phyloP scores from a whole-genome alignment of 37 sponge, comb jelly and placozoan species.

The Axinella damicornis region DNA sequence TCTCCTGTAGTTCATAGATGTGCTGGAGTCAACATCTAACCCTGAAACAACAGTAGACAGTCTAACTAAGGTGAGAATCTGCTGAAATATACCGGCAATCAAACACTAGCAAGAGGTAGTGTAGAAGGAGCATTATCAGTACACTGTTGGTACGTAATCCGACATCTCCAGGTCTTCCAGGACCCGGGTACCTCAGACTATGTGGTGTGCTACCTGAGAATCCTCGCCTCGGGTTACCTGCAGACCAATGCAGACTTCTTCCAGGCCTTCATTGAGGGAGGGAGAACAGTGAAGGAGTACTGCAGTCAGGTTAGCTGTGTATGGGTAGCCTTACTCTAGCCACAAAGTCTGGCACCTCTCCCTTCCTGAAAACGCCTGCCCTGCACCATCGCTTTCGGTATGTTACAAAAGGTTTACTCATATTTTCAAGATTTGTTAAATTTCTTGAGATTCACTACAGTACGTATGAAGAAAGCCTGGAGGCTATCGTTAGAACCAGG shows the following conservation, averaged over 20 bases:
- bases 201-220: slow-evolving; percentile 91
- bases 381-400: background rate
- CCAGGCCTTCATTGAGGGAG: slow-evolving; percentile 88
- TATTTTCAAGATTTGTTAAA: too few species aligned
- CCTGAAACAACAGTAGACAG: slow-evolving; percentile 42
- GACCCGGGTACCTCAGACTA: slow-evolving; percentile 89
- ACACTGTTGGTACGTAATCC: too few species aligned
- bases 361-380: too few species aligned
- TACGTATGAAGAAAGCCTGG: too few species aligned
- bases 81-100: too few species aligned
- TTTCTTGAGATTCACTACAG: too few species aligned
- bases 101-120: too few species aligned
- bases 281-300: slow-evolving; percentile 83
- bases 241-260: slow-evolving; percentile 89
- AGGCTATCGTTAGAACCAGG: too few species aligned
- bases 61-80: slow-evolving; percentile 56
- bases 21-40: slow-evolving; percentile 56
- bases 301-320: slow-evolving; percentile 84
- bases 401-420: too few species aligned
- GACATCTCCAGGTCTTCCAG: slow-evolving; percentile 67
- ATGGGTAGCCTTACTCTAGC: too few species aligned
- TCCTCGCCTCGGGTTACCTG: slow-evolving; percentile 88
- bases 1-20: slow-evolving; percentile 70
- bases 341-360: too few species aligned
- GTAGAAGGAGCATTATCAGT: too few species aligned